A percentile compares a stretch with the other conserved stretches of the same genome.
These are phyloP conservation scores for Parapsyche elsis DNA, from an alignment of 1,140 invertebrate genomes.

Conservation along the genomic window DNA sequence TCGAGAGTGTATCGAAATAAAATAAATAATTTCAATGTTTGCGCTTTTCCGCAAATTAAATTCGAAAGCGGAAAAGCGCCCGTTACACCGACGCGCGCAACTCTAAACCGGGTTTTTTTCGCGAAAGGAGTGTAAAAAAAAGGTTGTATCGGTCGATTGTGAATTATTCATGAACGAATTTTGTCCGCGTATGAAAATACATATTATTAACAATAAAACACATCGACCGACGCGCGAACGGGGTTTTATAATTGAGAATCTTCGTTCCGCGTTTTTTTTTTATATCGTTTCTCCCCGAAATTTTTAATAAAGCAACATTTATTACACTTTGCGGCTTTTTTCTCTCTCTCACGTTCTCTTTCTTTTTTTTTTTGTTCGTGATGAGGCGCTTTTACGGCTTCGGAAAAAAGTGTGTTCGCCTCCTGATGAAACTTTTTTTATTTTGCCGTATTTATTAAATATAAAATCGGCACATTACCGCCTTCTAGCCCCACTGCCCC, in stretches of 20 bases:
- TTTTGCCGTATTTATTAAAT: neutral
- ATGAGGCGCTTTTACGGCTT: neutral
- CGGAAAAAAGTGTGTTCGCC: neutral
- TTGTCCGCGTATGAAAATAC: neutral
- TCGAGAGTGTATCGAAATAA: constrained; percentile 4
- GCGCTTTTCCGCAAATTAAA: constrained; percentile 19
- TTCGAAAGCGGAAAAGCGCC: neutral
- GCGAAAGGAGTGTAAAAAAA: too few relatives aligned
- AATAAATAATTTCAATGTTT: constrained; percentile 20
- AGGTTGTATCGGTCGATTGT: constrained; percentile 3
- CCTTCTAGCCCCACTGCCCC: neutral
- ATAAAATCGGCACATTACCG: neutral
- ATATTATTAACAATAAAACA: neutral
- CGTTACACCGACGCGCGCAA: too few relatives aligned
- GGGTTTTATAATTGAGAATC: neutral
- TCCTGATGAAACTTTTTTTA: constrained; percentile 7
- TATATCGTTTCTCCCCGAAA: neutral
- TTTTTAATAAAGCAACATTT: constrained; percentile 29
- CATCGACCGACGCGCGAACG: neutral
- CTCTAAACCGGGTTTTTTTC: too few relatives aligned
- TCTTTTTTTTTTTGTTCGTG: constrained; percentile 12
- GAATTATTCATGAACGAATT: constrained; percentile 9
- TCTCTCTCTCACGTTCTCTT: neutral
- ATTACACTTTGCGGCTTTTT: neutral
- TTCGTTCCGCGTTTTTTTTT: neutral